Evolutionary conservation across 2,888 invertebrate genomes (phyloP).

Genomic region (Drosophila cognata): DNA sequence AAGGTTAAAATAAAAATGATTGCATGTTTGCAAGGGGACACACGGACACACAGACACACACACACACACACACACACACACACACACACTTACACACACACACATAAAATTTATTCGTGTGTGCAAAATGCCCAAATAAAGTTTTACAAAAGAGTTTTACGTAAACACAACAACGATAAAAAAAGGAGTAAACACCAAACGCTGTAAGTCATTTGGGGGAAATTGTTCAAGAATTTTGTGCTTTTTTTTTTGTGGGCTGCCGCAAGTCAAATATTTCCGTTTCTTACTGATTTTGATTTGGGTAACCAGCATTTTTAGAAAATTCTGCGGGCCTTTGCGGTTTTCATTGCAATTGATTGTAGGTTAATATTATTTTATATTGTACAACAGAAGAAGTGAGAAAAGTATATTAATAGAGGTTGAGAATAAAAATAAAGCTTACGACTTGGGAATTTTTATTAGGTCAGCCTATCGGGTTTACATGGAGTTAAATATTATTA

Average conservation of each 20-base stretch:
- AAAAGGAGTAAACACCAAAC: conserved; percentile 15
- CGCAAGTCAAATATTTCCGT: not conserved
- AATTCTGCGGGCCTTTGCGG: conserved; percentile 46
- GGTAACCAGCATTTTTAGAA: conserved; percentile 37
- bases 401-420: conserved; percentile 17
- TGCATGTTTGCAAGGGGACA: conserved; percentile 53
- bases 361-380: not conserved
- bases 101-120: conserved; percentile 13
- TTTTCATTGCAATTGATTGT: conserved; percentile 10
- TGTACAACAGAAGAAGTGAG: conserved; percentile 3
- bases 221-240: conserved; percentile 48
- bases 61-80: conserved; percentile 15
- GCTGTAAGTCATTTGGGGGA: conserved; percentile 11
- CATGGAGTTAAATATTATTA: not conserved
- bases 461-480: not conserved
- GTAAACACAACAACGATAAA: conserved; percentile 20
- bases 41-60: conserved; percentile 8
- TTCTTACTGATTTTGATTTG: conserved; percentile 21
- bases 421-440: not conserved
- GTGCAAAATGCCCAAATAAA: conserved; percentile 32
- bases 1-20: conserved; percentile 62
- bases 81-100: conserved; percentile 9
- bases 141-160: conserved; percentile 48
- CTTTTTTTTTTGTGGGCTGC: not conserved
- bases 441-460: not conserved